Evolutionary conservation across 2,113 vertebrate species (phyloP).

Genomic region (Pavo muticus): DNA sequence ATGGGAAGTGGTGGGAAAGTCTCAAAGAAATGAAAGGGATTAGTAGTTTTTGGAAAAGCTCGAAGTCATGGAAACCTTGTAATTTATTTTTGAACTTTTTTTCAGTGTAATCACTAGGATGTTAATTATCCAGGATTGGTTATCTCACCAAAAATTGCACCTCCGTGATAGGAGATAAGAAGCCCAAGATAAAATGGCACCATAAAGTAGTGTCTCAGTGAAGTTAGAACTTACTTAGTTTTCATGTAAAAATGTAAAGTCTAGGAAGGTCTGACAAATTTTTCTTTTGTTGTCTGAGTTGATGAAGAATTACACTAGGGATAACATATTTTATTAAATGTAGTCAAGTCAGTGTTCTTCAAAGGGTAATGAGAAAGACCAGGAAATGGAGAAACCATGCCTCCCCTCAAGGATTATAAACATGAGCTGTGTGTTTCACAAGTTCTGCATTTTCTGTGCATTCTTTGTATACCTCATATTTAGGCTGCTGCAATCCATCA

Average conservation of each 20-base stretch:
- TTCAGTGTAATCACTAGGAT: neutral
- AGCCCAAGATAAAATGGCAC: neutral
- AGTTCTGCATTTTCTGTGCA: neutral
- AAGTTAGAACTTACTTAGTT: neutral
- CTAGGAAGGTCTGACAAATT: neutral
- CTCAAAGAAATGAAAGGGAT: accelerated
- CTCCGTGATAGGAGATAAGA: neutral
- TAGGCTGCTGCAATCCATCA: neutral
- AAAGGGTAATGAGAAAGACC: neutral
- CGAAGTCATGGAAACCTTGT: neutral
- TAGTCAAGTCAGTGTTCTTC: neutral
- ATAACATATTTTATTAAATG: neutral
- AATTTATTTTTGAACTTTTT: neutral
- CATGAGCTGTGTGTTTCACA: neutral
- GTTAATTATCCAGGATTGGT: neutral
- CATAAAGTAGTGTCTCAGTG: neutral
- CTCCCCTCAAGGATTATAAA: neutral
- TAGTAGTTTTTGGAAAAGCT: neutral
- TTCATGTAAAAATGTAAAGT: neutral
- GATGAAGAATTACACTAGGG: neutral
- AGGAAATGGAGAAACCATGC: neutral
- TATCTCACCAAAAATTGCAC: neutral
- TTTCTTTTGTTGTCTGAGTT: neutral
- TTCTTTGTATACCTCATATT: neutral
- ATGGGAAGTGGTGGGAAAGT: no score